Conservation (phyloP, 2,113 vertebrate genomes). For the Phaethon lepturus region DNA sequence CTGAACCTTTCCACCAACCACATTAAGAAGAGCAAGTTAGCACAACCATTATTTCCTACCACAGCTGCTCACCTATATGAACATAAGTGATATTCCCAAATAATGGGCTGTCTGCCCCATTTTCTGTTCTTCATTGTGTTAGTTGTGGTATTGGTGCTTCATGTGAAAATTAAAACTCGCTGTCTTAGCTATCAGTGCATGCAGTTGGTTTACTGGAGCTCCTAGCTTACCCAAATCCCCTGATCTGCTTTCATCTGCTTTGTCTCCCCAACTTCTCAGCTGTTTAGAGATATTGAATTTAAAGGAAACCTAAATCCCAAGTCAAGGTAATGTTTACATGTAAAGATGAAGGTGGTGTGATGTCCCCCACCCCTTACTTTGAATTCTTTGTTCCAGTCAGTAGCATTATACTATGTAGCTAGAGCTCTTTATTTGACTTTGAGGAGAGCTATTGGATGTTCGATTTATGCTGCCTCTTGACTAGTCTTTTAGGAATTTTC, state of each 20-base stretch:
- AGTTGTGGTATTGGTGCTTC: background rate
- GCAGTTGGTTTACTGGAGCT: background rate
- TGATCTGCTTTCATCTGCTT: background rate
- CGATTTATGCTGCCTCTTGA: slow-evolving; percentile 17
- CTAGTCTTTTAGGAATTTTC: slow-evolving; percentile 44
- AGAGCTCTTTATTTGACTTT: slow-evolving; percentile 4
- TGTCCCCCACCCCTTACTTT: background rate
- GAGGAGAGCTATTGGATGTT: slow-evolving; percentile 13
- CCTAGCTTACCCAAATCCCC: background rate
- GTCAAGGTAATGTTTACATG: background rate
- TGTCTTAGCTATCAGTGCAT: background rate
- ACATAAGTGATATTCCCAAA: background rate
- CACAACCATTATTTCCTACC: background rate
- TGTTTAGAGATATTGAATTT: background rate
- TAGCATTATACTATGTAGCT: background rate
- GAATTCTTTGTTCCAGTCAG: background rate
- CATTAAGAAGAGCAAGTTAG: background rate
- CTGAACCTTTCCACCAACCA: background rate
- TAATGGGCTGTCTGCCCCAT: background rate
- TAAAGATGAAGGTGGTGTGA: background rate
- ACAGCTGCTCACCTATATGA: background rate
- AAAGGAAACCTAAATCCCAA: slow-evolving; percentile 2
- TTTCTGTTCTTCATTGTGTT: background rate
- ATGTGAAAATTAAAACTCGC: background rate
- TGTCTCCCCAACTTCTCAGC: background rate